These are phyloP conservation scores for Hypena proboscidalis DNA, from an alignment of 2,888 invertebrate species.

Conservation along the genomic window DNA sequence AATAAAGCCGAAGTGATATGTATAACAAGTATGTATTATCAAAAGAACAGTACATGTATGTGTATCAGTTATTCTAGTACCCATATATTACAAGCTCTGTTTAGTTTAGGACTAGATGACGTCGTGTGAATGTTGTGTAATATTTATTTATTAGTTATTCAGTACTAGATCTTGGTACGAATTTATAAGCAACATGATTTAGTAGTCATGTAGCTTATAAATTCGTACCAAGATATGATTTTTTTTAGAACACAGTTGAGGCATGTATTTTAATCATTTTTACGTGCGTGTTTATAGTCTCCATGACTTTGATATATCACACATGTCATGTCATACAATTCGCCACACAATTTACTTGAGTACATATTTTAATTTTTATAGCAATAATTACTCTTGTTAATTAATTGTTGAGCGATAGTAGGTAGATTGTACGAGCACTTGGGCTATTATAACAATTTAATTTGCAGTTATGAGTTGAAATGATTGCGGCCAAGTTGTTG, in stretches of 20 bases:
- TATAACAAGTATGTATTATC: no score
- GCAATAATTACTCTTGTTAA: constrained; percentile 11
- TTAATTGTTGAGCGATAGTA: constrained; percentile 18
- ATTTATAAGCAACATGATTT: no score
- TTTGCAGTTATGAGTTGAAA: constrained; percentile 13
- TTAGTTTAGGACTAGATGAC: no score
- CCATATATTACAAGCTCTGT: no score
- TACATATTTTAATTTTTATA: constrained; percentile 4
- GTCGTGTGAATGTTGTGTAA: no score
- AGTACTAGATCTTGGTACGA: no score
- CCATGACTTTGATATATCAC: constrained; percentile 39
- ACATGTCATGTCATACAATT: constrained; percentile 30
- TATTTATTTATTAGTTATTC: no score
- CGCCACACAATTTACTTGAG: constrained; percentile 13
- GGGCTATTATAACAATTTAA: constrained; percentile 10
- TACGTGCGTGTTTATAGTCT: constrained; percentile 34
- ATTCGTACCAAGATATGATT: no score
- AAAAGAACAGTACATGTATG: no score
- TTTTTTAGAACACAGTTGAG: background rate
- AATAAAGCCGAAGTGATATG: no score
- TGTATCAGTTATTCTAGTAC: no score
- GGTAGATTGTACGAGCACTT: constrained; percentile 8
- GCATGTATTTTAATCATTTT: background rate
- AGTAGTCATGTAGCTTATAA: no score
- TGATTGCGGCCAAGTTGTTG: constrained; percentile 8